Conservation (phyloP, 1,140 invertebrate genomes). For the Pissodes strobi region DNA sequence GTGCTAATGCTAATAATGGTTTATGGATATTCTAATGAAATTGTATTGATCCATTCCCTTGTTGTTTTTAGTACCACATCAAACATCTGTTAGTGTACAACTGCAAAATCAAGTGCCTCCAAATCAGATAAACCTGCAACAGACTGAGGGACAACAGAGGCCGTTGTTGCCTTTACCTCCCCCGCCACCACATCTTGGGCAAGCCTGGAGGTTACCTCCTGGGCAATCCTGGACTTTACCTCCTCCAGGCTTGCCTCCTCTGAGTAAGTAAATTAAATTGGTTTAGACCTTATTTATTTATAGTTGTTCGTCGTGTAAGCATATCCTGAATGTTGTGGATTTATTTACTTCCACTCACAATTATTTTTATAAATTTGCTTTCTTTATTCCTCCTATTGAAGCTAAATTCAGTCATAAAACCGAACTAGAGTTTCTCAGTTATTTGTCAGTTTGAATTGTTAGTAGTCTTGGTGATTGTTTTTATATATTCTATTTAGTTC, state of each 20-base stretch:
- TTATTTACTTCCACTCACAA: no score
- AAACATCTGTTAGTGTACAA: background rate
- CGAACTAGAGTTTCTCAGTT: no score
- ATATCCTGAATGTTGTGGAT: slow-evolving; percentile 1
- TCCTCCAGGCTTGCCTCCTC: slow-evolving; percentile 48
- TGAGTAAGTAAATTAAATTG: slow-evolving; percentile 40
- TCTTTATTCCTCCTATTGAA: no score
- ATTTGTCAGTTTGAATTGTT: no score
- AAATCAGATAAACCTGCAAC: slow-evolving; percentile 31
- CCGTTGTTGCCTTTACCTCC: slow-evolving; percentile 27
- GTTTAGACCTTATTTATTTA: background rate
- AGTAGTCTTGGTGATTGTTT: no score
- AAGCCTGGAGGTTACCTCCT: background rate
- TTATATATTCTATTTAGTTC: no score
- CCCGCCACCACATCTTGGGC: slow-evolving; percentile 29
- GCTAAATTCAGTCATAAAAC: no score
- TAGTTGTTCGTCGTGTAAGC: background rate
- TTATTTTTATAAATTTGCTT: background rate
- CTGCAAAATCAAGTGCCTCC: slow-evolving; percentile 16
- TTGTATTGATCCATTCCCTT: background rate
- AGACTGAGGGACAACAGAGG: slow-evolving; percentile 39
- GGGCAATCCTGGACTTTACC: background rate
- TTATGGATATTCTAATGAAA: background rate
- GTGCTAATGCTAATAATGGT: background rate
- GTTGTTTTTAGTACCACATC: background rate